Evolutionary conservation across 35 echinoderm and acorn worm genomes (phyloP), one percentile per base, ranked within the genome.

Genomic region (Lytechinus variegatus): DNA sequence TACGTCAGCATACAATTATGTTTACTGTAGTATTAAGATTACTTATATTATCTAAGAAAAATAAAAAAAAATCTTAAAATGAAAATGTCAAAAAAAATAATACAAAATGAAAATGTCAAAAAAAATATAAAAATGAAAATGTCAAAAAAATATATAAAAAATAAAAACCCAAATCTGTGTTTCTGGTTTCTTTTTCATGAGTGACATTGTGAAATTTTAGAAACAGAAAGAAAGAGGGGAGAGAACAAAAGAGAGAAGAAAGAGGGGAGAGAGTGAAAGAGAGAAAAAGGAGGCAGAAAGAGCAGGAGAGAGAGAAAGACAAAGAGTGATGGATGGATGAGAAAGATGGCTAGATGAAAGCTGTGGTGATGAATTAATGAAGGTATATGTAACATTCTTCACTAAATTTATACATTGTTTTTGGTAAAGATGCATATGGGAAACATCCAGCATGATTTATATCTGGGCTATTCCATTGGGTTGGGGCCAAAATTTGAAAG

Each of bases 81-180:
- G 66, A 79, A 79, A 79, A 79, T 79, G 66, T 79, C 5, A n/a
- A 79, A 79, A 79, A 79, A 79, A 79, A 79, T 79, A 79, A 79
- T 79, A 79, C 66, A 79, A 79, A 79, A 79, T 79, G 66, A 79
- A 79, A 79, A 79, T 79, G 66, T 79, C 6, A 4, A 79, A 79
- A 79, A 79, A 79, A 79, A 79, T 24, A 24, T 24, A 4, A 79
- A 79, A 79, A 79, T 79, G 66, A 79, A 79, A 79, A 79, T 79
- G 66, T 79, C 3, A 79, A 79, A 79, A 79, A 79, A 79, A 79
- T 79, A 79, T 79, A 79, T 79, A 79, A 79, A 79, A 79, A 79
- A 16, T 79, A 79, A 79, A 79, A 79, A 79, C 19, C 19, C 12
- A 79, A 24, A 79, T 79, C 8, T 1, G 6, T 79, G 16, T 79